A percentile compares a stretch with the other conserved stretches of the same genome.
Conservation (phyloP, 2,888 invertebrate species). For the Lycaena phlaeas region DNA sequence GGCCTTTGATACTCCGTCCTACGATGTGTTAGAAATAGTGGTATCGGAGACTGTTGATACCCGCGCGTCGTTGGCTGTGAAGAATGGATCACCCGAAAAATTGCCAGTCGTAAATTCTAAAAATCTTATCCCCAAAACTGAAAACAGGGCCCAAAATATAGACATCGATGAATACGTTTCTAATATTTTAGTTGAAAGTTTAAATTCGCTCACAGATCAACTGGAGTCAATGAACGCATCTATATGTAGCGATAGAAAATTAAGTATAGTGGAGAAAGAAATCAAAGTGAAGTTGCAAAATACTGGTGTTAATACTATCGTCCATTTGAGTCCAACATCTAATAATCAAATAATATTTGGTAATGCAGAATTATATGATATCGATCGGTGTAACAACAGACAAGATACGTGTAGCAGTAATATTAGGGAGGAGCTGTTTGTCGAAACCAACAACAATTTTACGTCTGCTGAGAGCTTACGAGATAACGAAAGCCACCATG, state of each 20-base stretch:
- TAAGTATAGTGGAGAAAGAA: slow-evolving; percentile 63
- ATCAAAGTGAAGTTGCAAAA: slow-evolving; percentile 66
- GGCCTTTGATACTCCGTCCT: slow-evolving; percentile 33
- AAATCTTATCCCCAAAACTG: slow-evolving; percentile 20
- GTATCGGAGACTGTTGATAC: slow-evolving; percentile 52
- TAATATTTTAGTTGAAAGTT: slow-evolving; percentile 63
- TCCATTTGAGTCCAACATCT: slow-evolving; percentile 62
- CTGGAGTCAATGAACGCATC: slow-evolving; percentile 56
- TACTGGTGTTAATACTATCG: slow-evolving; percentile 60
- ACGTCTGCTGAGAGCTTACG: slow-evolving; percentile 25
- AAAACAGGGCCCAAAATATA: slow-evolving; percentile 27
- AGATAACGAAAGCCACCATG: slow-evolving; percentile 13
- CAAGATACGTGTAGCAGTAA: slow-evolving; percentile 22
- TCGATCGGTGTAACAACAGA: slow-evolving; percentile 31
- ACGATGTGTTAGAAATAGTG: slow-evolving; percentile 55
- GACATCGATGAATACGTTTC: slow-evolving; percentile 68
- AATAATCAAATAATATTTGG: slow-evolving; percentile 65
- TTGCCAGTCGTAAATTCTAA: slow-evolving; percentile 15
- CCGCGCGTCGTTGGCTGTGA: slow-evolving; percentile 21
- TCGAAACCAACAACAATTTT: slow-evolving; percentile 37
- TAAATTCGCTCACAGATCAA: slow-evolving; percentile 61
- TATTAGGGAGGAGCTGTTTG: slow-evolving; percentile 35
- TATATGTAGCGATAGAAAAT: slow-evolving; percentile 44
- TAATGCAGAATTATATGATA: slow-evolving; percentile 52
- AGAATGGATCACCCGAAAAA: slow-evolving; percentile 19